Evolutionary conservation across 2,113 vertebrate species (phyloP), one percentile per base, ranked within the genome.

Genomic region (Polyodon spathula): DNA sequence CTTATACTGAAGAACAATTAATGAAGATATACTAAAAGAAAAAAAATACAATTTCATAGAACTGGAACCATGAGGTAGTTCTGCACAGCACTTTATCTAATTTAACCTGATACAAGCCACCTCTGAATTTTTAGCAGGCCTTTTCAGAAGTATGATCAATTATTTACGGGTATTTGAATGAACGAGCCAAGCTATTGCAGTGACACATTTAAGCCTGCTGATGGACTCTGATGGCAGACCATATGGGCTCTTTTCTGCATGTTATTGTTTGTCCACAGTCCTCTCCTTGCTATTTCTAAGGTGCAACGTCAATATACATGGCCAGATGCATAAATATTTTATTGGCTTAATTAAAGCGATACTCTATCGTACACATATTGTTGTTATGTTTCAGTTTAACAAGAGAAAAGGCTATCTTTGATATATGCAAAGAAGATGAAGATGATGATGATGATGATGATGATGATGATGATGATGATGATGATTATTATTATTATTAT

Each of bases 291-390:
- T 0, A 46, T 63, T 69, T 68, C 56, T 63, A 39, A 81, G 80
- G 80, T 87, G 81, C 77, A 79, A 75, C 7, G 0, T 66, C 73
- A 76, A 67, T 41, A 69, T 70, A 6, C 61, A 37, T 65, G 67
- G 78, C 85, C 80, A 86, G 77, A 60, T 65, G 7, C 84, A 86
- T 90, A 72, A 85, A 85, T 88, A 85, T 88, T 89, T 88, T 69
- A 85, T 68, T 63, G 67, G 67, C 63, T 75, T 80, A 63, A 84
- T 82, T 80, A 85, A 77, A 72, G 74, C 61, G 65, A 82, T 6
- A 62, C 9, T 41, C 54, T 40, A 17, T 65, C 54, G 55, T 40
- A 38, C 38, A 48, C 37, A 9, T 59, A 40, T 14, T 10, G 43
- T 46, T 46, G 8, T 46, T 46, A 46, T 27, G 27, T 27, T 27